Evolutionary conservation across 2,113 vertebrate genomes (phyloP).

Genomic region (Sterna hirundo): DNA sequence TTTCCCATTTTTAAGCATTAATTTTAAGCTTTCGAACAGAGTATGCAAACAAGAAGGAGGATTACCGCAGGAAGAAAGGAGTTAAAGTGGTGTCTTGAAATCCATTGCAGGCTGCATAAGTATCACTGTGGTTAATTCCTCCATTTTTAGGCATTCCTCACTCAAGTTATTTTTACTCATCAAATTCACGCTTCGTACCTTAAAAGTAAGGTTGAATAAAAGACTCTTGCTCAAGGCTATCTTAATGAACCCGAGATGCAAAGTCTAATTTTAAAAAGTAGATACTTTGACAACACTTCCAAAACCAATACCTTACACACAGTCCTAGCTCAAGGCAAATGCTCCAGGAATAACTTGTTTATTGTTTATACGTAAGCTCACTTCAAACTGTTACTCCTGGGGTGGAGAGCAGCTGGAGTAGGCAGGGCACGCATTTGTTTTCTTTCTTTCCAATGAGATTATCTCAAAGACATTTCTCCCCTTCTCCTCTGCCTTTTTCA

Average conservation of each 20-base stretch:
- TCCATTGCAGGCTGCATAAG: constrained; percentile 1
- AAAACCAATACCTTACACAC: constrained; percentile 3
- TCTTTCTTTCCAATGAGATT: constrained; percentile 41
- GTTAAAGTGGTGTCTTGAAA: constrained; percentile 21
- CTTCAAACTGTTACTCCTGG: constrained; percentile 52
- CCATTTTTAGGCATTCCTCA: constrained; percentile 36
- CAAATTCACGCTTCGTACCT: constrained; percentile 9
- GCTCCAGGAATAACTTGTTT: constrained; percentile 50
- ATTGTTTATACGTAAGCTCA: constrained; percentile 56
- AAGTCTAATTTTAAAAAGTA: constrained; percentile 22
- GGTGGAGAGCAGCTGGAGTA: constrained; percentile 31
- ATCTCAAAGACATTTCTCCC: neutral
- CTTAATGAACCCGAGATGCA: constrained; percentile 43
- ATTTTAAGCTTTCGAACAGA: constrained; percentile 10
- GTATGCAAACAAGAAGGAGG: constrained; percentile 19
- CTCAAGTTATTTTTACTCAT: constrained; percentile 34
- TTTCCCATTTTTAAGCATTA: constrained; percentile 13
- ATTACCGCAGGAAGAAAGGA: neutral
- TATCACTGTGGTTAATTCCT: constrained; percentile 31
- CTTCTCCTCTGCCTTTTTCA: constrained; percentile 23
- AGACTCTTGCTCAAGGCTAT: constrained; percentile 30
- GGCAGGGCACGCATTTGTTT: constrained; percentile 13
- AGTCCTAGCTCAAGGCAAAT: constrained; percentile 38
- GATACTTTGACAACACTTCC: constrained; percentile 24
- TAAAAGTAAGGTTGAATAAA: constrained; percentile 39